Evolutionary conservation across 92 coral and sea anemone species (phyloP), one percentile per base, ranked within the genome.

Genomic region (Siderastrea siderea): DNA sequence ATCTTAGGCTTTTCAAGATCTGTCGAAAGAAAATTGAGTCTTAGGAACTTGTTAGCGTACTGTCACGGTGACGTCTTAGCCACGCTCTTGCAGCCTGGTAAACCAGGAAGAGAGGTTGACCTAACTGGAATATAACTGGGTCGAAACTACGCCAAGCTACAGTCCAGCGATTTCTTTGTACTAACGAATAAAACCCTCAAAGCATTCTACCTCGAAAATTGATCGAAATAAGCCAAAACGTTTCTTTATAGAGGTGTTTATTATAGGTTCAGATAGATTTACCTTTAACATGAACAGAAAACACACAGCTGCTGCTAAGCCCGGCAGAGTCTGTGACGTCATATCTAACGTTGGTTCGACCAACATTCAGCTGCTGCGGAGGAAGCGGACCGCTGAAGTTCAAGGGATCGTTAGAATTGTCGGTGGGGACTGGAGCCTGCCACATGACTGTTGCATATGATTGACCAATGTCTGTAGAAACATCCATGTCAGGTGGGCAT

Each of bases 381-480:
- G 94, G 83, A 63, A 68, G 88, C 13, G 55, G 49, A 1, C 82
- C 87, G 19, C 66, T 74, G 16, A 87, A 77, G 3, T 51, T 74
- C 17, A 83, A 86, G 44, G 61, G 76, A n/a, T 83, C 77, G 5
- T 87, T 93, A 59, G 96, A 93, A 79, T 90, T 90, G 78, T 93
- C 96, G 11, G 88, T 74, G 38, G 93, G 92, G 2, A 16, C 55
- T 6, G 96, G 96, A 15, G 70, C 52, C 54, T 64, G 19, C 96
- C 96, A 93, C 55, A 73, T 49, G 6, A 77, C 77, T 9, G 64
- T 87, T 49, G 96, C 93, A 55, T 75, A 87, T 47, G 89, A 67
- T 71, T 83, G 85, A 13, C 90, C 90, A 19, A 43, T 53, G 38
- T 83, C 92, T 47, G 96, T 93, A 53, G 85, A 7, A 16, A 19